A percentile compares a stretch with the other conserved stretches of the same genome.
Evolutionary conservation across 2,113 vertebrate genomes (phyloP).

Genomic region (Leucosticte australis): DNA sequence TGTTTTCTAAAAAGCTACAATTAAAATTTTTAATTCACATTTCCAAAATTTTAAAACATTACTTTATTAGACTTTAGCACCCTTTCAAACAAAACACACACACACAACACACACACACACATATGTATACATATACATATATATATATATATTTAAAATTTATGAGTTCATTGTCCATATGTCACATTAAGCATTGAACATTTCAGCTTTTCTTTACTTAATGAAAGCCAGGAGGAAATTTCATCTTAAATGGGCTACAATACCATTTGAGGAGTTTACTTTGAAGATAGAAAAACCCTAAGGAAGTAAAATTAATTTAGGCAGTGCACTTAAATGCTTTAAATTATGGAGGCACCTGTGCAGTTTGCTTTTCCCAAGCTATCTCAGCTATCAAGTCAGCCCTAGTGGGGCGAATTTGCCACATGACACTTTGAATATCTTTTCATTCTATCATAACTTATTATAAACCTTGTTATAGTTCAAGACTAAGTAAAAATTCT

Average conservation of each 20-base stretch:
- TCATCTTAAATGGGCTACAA: neutral
- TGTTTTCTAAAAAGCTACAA: neutral
- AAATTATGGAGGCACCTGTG: neutral
- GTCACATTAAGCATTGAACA: neutral
- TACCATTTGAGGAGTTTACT: neutral
- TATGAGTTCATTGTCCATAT: neutral
- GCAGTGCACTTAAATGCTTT: neutral
- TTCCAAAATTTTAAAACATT: neutral
- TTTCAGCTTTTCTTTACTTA: neutral
- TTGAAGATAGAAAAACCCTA: neutral
- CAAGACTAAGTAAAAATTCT: neutral
- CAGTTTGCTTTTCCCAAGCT: neutral
- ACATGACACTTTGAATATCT: neutral
- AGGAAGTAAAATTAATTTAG: neutral
- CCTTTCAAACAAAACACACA: neutral
- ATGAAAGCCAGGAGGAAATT: neutral
- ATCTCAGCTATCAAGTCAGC: neutral
- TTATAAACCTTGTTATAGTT: neutral
- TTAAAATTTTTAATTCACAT: neutral
- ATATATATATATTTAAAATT: neutral
- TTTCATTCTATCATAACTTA: neutral
- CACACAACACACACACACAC: neutral
- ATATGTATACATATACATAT: neutral
- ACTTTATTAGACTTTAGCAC: neutral
- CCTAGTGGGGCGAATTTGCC: neutral